Evolutionary conservation across 2,797 vertebrate genomes (phyloP), one percentile per base, ranked within the genome.

Genomic region (Chiroxiphia lanceolata): DNA sequence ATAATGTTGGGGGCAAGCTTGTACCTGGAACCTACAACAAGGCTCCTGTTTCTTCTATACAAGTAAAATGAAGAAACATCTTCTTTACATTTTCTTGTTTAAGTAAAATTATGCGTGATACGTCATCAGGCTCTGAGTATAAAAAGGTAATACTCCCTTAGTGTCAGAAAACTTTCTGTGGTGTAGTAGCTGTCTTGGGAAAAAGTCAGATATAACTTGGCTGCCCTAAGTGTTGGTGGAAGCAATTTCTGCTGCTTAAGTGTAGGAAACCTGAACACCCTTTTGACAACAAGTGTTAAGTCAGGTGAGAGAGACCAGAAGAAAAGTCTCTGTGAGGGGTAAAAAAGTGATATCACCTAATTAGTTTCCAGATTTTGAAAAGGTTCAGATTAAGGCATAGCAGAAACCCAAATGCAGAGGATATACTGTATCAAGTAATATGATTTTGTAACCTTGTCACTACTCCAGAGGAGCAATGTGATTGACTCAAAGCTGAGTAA

Each of bases 1-100:
- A 42, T 3, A 40, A 11, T 26, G 15, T 4, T 45, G 44, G 15
- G 19, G 3, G 31, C 0, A 0, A 4, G 5, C 33, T 48, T 72
- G 8, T 74, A 44, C 74, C 6, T 51, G 25, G 11, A 65, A n/a
- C 31, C 15, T 61, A 15, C 12, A n/a, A 54, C 15, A 20, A 61
- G 33, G 4, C 16, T 89, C 18, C 26, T 27, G 56, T 33, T 80
- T 89, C 11, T 67, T 61, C 18, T 48, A 1, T 45, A 19, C 4
- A 45, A 65, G 23, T 56, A 31, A 86, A 81, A 78, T 15, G 10
- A 86, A 89, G 33, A 81, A 45, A 54, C 3, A 27, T 36, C 29
- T 23, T 26, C 77, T 81, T 81, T 34, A 44, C 7, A 26, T 80
- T 61, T 83, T 68, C 38, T 60, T 45, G 5, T 95, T 81, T 51